Evolutionary conservation across 2,888 invertebrate genomes (phyloP).

Genomic region (Folsomia manolachei): DNA sequence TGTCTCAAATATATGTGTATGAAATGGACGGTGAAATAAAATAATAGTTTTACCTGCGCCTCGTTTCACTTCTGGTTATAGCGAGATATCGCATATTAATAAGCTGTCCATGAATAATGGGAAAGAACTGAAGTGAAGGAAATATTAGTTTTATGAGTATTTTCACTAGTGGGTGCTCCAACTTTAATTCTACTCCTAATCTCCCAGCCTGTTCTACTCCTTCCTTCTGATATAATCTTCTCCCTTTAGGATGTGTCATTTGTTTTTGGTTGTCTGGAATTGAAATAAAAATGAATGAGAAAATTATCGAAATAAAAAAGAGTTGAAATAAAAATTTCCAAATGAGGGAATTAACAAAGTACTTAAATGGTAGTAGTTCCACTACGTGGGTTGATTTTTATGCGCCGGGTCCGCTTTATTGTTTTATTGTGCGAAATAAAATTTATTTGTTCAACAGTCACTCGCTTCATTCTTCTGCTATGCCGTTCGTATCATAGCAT

Average conservation of each 20-base stretch:
- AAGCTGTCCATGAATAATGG: not conserved
- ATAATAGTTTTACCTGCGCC: not conserved
- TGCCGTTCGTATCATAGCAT: not conserved
- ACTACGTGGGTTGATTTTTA: constrained; percentile 8
- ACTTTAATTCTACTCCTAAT: not conserved
- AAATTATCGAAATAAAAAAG: constrained; percentile 1
- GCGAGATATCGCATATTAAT: too few species aligned
- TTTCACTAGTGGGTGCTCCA: not conserved
- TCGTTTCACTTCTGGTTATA: too few species aligned
- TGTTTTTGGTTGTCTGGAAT: not conserved
- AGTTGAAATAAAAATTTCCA: constrained; percentile 15
- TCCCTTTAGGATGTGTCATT: not conserved
- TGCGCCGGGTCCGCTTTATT: not conserved
- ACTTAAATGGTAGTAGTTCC: constrained; percentile 15
- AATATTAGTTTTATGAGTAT: not conserved
- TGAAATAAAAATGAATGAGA: too few species aligned
- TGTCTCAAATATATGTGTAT: not conserved
- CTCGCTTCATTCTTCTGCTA: not conserved
- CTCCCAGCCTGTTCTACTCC: not conserved
- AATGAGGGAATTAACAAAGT: constrained; percentile 17
- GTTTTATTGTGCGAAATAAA: constrained; percentile 22
- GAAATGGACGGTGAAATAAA: not conserved
- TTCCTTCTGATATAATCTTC: too few species aligned
- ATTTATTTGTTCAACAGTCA: constrained; percentile 9
- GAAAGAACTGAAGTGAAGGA: not conserved